Evolutionary conservation across 2,113 vertebrate species (phyloP).

Genomic region (Heliornis fulica): DNA sequence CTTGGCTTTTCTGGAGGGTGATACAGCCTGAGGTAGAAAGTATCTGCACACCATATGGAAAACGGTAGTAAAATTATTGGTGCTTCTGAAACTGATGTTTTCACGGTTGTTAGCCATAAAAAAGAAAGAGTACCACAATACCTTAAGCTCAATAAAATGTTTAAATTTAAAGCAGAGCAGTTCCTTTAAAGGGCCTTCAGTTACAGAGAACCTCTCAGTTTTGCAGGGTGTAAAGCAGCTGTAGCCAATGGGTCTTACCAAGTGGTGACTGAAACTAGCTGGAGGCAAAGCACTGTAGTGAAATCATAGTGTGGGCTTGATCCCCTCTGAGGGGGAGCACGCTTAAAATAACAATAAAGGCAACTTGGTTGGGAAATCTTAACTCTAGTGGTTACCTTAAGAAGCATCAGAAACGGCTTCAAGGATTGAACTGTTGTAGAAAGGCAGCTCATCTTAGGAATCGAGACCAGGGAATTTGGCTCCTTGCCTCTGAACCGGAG

Average conservation of each 20-base stretch:
- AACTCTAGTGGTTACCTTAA: neutral
- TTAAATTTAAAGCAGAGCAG: neutral
- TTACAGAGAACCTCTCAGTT: neutral
- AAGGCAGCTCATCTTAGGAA: neutral
- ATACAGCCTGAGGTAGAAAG: neutral
- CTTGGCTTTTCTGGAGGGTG: neutral
- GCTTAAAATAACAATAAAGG: neutral
- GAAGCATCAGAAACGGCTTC: neutral
- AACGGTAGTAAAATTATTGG: neutral
- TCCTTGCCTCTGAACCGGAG: neutral
- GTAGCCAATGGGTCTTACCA: neutral
- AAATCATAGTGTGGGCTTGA: neutral
- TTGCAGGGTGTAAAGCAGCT: neutral
- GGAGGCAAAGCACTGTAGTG: neutral
- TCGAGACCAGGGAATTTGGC: neutral
- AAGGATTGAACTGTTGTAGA: neutral
- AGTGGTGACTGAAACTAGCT: neutral
- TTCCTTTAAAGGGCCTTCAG: neutral
- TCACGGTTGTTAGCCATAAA: accelerated
- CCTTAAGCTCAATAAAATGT: neutral
- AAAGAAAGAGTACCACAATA: neutral
- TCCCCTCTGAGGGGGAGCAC: neutral
- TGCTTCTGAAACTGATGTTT: neutral
- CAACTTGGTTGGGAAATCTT: neutral
- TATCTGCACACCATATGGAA: neutral